Base-by-base conservation (phyloP, 1,140 invertebrate species). In the Drosophila sproati region DNA sequence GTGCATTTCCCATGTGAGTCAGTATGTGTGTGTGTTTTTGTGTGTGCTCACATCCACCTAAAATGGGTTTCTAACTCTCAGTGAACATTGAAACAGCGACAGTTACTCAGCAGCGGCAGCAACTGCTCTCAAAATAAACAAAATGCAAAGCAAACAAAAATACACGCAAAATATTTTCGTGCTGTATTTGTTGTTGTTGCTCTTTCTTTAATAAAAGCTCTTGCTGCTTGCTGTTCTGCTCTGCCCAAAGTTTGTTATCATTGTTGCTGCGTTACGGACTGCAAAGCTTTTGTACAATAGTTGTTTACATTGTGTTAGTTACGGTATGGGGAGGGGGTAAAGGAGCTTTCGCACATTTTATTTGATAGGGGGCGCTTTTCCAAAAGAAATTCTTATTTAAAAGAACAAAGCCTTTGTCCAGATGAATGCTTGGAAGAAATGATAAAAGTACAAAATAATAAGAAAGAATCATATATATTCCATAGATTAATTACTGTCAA, bases 101-200 rank as follows among this genome's bases (percentile, higher is more conserved):
- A 78, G 67, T 64, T 73, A 43, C 77, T 69, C 69, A 63, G 70
- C 51, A 55, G 43, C 51, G 55, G 61, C 80, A 64, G 45, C 57
- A 57, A 62, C 28, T 12, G 59, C 82, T 86, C 82, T 86, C 76
- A 82, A 57, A 82, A 86, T 81, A 72, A 87, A 87, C 79, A 87
- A 82, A 48, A 64, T 66, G 47, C 43, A 52, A 37, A 70, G 77
- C 74, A 78, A 85, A 85, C 66, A 83, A 80, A 73, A 77, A 73
- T 63, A 75, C 29, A 70, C 59, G 54, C 56, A 75, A 70, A 64
- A 74, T 60, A 57, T 57, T 73, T 77, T 66, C 55, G 39, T 35
- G 37, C 43, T 37, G 20, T 62, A 55, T 20, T 5, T 55, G 10
- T 63, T 80, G 52, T 62, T 77, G 51, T 5, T 47, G 31, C 60